Conservation (phyloP, 2,797 vertebrate genomes). For the Petrocephalus sullivani region DNA sequence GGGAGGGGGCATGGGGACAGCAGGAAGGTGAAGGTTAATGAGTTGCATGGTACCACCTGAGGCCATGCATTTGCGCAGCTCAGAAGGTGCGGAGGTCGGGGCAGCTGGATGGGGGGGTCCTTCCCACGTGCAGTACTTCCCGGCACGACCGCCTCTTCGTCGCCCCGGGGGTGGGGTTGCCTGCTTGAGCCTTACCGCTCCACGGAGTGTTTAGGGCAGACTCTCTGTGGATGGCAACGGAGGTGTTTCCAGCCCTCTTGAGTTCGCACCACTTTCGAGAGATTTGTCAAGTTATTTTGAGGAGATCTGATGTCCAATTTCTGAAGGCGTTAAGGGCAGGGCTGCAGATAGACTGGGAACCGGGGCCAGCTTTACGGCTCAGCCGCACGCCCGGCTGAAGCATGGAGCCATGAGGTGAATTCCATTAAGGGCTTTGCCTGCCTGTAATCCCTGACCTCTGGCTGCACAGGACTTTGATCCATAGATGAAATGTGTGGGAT, state of each 20-base stretch:
- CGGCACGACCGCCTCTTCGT: background rate
- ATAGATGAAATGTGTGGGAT: conserved; percentile 1
- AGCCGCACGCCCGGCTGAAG: background rate
- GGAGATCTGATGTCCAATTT: background rate
- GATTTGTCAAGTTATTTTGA: conserved; percentile 5
- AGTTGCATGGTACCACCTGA: background rate
- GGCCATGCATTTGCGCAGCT: background rate
- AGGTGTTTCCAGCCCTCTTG: background rate
- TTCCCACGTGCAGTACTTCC: background rate
- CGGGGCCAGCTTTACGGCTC: background rate
- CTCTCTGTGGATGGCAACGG: background rate
- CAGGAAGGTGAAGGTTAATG: background rate
- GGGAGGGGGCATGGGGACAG: background rate
- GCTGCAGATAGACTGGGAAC: background rate
- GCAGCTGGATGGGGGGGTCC: background rate
- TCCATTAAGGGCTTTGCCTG: background rate
- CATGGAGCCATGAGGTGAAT: background rate
- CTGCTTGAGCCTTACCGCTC: background rate
- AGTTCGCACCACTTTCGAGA: conserved; percentile 1
- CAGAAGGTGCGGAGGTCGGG: background rate
- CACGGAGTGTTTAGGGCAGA: background rate
- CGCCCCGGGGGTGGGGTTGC: background rate
- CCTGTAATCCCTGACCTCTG: conserved; percentile 1
- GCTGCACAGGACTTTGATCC: conserved; percentile 4
- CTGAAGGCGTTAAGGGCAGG: background rate